Conservation (phyloP, 1,140 invertebrate species). For the Notospermus geniculatus region DNA sequence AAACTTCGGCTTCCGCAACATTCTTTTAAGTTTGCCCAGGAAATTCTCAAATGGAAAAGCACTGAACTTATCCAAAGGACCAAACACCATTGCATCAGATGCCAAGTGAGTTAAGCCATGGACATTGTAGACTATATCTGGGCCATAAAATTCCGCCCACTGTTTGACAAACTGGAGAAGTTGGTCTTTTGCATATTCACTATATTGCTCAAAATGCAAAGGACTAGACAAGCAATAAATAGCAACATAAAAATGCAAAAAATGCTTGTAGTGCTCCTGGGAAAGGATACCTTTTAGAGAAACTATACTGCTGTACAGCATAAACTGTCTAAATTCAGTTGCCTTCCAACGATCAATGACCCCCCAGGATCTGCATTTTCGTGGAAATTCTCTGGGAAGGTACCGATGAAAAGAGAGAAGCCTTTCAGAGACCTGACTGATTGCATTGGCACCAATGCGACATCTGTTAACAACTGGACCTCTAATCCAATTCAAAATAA, state of each 20-base stretch:
- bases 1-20: constrained; percentile 28
- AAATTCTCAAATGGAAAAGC: constrained; percentile 58
- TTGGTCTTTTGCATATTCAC: constrained; percentile 35
- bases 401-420: constrained; percentile 20
- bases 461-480: too few species aligned
- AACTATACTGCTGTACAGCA: constrained; percentile 55
- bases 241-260: constrained; percentile 47
- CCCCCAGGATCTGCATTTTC: constrained; percentile 47
- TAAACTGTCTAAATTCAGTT: constrained; percentile 57
- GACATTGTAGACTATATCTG: constrained; percentile 49
- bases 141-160: constrained; percentile 38
- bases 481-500: not conserved
- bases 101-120: constrained; percentile 53
- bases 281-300: constrained; percentile 42
- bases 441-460: too few species aligned
- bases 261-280: constrained; percentile 49
- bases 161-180: constrained; percentile 40
- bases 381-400: constrained; percentile 48
- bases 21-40: constrained; percentile 49
- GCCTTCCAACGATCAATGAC: constrained; percentile 56
- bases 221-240: constrained; percentile 39
- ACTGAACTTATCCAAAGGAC: constrained; percentile 48
- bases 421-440: too few species aligned
- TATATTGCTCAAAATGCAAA: constrained; percentile 18
- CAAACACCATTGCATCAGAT: constrained; percentile 52